Conservation (phyloP, 1,140 invertebrate genomes). For the Penaeus chinensis region DNA sequence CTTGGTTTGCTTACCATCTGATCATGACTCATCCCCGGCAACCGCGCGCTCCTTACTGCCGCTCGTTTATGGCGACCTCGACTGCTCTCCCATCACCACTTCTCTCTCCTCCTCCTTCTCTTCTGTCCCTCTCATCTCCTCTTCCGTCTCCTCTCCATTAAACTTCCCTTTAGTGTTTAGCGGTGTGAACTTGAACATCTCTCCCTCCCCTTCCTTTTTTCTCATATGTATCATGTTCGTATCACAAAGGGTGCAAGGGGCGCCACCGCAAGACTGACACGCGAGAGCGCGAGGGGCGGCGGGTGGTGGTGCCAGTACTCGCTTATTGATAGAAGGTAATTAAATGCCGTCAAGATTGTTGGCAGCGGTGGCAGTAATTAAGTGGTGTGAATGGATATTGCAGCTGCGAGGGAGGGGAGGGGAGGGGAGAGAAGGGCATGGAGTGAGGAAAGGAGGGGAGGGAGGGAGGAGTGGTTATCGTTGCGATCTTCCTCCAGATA, state of each 20-base stretch:
- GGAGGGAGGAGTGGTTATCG: background rate
- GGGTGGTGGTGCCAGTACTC: background rate
- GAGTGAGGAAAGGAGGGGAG: background rate
- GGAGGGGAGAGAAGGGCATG: background rate
- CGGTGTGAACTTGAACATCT: background rate
- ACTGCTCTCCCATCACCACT: too few species aligned
- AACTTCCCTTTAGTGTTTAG: background rate
- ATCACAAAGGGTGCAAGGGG: background rate
- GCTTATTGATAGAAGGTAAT: too few species aligned
- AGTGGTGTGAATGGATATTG: too few species aligned
- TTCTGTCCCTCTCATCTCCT: background rate
- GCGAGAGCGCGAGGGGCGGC: background rate
- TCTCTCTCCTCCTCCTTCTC: background rate
- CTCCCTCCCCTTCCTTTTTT: background rate
- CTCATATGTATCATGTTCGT: background rate
- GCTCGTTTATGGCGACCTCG: too few species aligned
- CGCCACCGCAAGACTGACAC: background rate
- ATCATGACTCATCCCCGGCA: slow-evolving; percentile 41
- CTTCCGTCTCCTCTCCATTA: background rate
- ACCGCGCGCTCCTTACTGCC: too few species aligned
- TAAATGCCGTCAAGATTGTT: too few species aligned
- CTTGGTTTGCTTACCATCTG: slow-evolving; percentile 50
- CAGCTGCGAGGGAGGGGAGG: background rate
- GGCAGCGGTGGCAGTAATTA: too few species aligned
- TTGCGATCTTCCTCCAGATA: too few species aligned